Conservation (phyloP, 2,888 invertebrate genomes). For the Drosophila tanythrix region DNA sequence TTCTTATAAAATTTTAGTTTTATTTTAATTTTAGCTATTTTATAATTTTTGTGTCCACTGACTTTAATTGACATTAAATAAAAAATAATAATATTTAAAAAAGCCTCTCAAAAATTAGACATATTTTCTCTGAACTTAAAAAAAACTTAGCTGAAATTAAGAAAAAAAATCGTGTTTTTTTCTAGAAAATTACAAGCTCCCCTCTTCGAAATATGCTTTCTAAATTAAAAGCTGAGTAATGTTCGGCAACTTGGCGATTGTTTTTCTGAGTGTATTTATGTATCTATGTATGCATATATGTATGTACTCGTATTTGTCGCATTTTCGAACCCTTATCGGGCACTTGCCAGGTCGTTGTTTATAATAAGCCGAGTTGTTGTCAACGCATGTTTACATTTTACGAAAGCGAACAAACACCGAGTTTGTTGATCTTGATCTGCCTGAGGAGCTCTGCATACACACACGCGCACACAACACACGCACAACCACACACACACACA, state of each 20-base stretch:
- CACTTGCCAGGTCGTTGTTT: constrained; percentile 47
- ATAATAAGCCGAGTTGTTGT: constrained; percentile 49
- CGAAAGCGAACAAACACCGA: constrained; percentile 41
- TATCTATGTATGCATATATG: not conserved
- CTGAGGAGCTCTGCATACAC: not conserved
- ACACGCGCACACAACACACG: not conserved
- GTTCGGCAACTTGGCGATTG: not conserved
- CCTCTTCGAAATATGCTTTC: not conserved
- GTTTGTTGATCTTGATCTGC: constrained; percentile 67
- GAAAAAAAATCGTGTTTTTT: not conserved
- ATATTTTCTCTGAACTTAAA: not conserved
- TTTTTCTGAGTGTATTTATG: not conserved
- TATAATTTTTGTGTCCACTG: not conserved
- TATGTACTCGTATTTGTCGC: constrained; percentile 9
- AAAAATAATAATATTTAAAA: not conserved
- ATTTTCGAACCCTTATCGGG: constrained; percentile 60
- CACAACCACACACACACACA: not conserved
- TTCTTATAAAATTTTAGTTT: not conserved
- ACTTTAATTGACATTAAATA: not conserved
- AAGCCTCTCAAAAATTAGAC: not conserved
- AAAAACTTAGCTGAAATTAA: not conserved
- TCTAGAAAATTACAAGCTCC: not conserved
- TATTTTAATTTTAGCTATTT: not conserved
- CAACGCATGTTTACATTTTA: constrained; percentile 59
- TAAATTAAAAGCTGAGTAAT: not conserved